A percentile compares a stretch with the other conserved stretches of the same genome.
Conservation (phyloP, 2,797 vertebrate species). For the Notolabrus celidotus region DNA sequence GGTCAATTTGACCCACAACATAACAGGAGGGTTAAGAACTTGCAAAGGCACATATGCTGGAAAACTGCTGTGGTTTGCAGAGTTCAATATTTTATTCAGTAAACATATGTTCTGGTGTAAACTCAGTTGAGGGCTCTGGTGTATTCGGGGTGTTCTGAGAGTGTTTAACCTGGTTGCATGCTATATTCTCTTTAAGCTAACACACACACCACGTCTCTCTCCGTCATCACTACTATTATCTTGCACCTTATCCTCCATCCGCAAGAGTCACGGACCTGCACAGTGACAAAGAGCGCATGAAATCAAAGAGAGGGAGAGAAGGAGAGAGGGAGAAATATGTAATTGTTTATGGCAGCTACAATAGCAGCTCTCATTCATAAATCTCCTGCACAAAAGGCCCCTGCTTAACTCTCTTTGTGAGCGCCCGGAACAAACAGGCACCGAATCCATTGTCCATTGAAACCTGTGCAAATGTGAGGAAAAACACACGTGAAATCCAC, state of each 20-base stretch:
- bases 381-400: slow-evolving; percentile 42
- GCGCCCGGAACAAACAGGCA: slow-evolving; percentile 50
- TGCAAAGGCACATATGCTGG: too few relatives aligned
- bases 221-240: slow-evolving; percentile 6
- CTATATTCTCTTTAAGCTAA: not conserved
- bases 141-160: too few relatives aligned
- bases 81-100: too few relatives aligned
- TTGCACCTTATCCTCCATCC: slow-evolving; percentile 11
- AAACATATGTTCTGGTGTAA: too few relatives aligned
- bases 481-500: slow-evolving; percentile 61
- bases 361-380: slow-evolving; percentile 58
- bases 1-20: too few relatives aligned
- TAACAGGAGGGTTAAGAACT: too few relatives aligned
- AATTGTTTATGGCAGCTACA: slow-evolving; percentile 47
- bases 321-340: slow-evolving; percentile 39
- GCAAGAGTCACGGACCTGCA: slow-evolving; percentile 20
- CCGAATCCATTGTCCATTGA: slow-evolving; percentile 61
- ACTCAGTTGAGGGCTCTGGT: too few relatives aligned
- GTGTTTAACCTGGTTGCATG: not conserved
- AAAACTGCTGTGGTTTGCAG: too few relatives aligned
- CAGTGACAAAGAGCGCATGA: slow-evolving; percentile 22
- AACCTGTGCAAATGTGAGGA: slow-evolving; percentile 49
- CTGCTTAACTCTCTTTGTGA: slow-evolving; percentile 52
- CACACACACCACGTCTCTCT: not conserved
- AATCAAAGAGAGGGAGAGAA: slow-evolving; percentile 48